A percentile compares a stretch with the other conserved stretches of the same genome.
phyloP scores from a whole-genome alignment of 2,113 vertebrate species.

The Perca schrenkii region DNA sequence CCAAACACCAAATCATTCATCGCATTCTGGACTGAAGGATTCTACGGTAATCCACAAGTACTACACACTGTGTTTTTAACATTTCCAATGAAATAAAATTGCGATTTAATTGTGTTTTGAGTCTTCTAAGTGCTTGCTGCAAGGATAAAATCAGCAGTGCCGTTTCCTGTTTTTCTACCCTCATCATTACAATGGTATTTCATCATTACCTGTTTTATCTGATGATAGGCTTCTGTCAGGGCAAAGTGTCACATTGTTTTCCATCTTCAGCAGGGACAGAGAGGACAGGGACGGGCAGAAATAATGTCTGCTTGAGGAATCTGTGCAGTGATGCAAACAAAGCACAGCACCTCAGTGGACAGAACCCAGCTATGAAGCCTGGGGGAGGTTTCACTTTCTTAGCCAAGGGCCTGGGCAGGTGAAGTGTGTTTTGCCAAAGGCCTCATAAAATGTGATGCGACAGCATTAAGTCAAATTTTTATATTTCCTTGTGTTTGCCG shows the following conservation, averaged over 20 bases:
- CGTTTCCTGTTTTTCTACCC: background rate
- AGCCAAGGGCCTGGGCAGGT: conserved; percentile 13
- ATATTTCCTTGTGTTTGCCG: conserved; percentile 14
- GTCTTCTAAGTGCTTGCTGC: conserved; percentile 18
- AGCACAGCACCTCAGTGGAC: conserved; percentile 19
- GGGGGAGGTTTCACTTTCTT: conserved; percentile 35
- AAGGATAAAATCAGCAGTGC: conserved; percentile 1
- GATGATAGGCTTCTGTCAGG: conserved; percentile 34
- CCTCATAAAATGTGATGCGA: conserved; percentile 43
- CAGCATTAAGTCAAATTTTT: conserved; percentile 6
- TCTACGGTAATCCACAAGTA: background rate
- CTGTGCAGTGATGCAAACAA: conserved; percentile 36
- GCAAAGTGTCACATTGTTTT: conserved; percentile 39
- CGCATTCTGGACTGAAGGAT: background rate
- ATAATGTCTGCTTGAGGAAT: conserved; percentile 28
- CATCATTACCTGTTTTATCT: conserved; percentile 32
- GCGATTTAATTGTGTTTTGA: too few relatives aligned
- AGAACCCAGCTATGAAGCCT: conserved; percentile 29
- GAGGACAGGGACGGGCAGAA: background rate
- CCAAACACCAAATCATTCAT: background rate
- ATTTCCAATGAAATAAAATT: too few relatives aligned
- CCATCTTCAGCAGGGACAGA: conserved; percentile 25
- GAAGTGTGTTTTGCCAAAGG: conserved; percentile 46
- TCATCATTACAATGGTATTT: conserved; percentile 26
- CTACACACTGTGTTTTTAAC: background rate